Conservation (phyloP, 2,797 vertebrate genomes). For the Crax fasciolata region DNA sequence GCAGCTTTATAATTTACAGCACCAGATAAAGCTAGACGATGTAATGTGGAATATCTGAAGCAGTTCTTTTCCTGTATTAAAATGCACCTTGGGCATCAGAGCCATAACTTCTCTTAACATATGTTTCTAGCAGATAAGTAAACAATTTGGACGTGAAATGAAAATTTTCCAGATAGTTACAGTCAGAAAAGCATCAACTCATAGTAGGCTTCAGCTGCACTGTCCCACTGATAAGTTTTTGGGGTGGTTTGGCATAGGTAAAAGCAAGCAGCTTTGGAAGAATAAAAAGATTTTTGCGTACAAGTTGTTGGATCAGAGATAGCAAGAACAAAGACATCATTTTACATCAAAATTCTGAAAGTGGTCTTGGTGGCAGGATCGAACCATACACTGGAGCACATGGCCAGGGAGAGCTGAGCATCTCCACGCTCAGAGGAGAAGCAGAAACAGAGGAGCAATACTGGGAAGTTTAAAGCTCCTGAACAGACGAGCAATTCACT, state of each 20-base stretch:
- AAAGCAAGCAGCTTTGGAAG: conserved; percentile 5
- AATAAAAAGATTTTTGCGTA: conserved; percentile 50
- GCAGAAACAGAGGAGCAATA: neutral
- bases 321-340: conserved; percentile 42
- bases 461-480: neutral
- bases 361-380: neutral
- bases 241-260: neutral
- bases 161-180: conserved; percentile 84
- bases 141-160: conserved; percentile 95
- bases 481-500: neutral
- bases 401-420: neutral
- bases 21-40: conserved; percentile 90
- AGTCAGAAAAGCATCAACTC: neutral
- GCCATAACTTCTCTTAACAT: conserved; percentile 91
- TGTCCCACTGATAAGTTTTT: conserved; percentile 26
- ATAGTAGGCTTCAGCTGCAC: neutral
- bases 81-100: conserved; percentile 95
- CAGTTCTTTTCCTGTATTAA: conserved; percentile 83
- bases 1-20: conserved; percentile 93
- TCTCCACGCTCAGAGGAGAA: accelerated
- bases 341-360: neutral
- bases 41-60: conserved; percentile 87
- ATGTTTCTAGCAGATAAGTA: conserved; percentile 98
- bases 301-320: conserved; percentile 41
- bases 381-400: accelerated